A percentile compares a stretch with the other conserved stretches of the same genome.
Evolutionary conservation across 2,797 vertebrate genomes (phyloP).

Genomic region (Gambusia yucatana): DNA sequence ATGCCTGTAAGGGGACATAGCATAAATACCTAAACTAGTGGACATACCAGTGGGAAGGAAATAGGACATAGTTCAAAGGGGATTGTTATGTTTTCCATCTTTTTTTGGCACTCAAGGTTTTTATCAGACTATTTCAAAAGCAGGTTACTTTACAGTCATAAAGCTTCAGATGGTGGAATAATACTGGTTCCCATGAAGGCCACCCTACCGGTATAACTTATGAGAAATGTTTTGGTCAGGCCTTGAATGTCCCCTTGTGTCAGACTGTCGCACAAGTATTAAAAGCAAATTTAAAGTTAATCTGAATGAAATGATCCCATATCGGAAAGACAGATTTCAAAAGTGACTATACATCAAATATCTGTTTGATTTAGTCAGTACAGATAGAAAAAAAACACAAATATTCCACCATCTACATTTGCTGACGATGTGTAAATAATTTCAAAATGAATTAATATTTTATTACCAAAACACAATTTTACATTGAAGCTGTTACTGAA

Average conservation of each 20-base stretch:
- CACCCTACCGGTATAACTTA: not conserved
- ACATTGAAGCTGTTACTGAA: not conserved
- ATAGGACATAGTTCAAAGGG: constrained; percentile 17
- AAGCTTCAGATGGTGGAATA: constrained; percentile 20
- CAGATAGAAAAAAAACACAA: not conserved
- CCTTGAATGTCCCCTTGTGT: not conserved
- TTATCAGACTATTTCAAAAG: constrained; percentile 11
- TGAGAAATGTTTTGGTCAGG: not conserved
- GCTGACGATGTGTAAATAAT: not conserved
- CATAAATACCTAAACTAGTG: constrained; percentile 26
- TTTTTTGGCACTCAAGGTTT: constrained; percentile 8
- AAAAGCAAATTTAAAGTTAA: not conserved
- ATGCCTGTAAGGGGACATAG: constrained; percentile 39
- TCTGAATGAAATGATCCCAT: not conserved
- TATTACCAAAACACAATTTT: not conserved
- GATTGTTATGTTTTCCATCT: not conserved
- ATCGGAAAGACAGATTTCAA: not conserved
- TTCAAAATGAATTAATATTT: not conserved
- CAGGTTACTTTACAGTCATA: constrained; percentile 24
- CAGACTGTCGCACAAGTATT: not conserved
- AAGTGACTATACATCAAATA: not conserved
- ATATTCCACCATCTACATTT: not conserved
- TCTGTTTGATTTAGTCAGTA: not conserved
- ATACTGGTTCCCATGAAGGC: constrained; percentile 14
- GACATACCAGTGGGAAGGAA: constrained; percentile 32